phyloP scores from a whole-genome alignment of 35 echinoderm and acorn worm genomes.

The Strongylocentrotus purpuratus region DNA sequence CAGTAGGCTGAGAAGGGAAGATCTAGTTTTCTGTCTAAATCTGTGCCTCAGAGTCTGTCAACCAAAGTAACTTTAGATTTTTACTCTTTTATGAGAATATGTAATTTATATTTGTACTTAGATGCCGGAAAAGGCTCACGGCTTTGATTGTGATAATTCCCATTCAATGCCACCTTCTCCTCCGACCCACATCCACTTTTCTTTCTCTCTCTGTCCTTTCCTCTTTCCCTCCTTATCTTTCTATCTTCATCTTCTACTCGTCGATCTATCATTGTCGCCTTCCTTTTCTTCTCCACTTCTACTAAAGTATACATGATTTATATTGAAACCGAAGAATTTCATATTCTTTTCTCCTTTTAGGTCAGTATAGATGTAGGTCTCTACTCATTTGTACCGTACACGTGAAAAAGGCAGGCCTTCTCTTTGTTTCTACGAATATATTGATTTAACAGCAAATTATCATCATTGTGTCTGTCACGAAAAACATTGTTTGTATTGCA shows the following conservation, averaged over 20 bases:
- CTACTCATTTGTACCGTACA: not conserved
- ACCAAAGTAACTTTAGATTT: not conserved
- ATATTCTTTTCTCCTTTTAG: not conserved
- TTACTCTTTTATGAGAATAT: not conserved
- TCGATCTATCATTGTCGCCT: too few species aligned
- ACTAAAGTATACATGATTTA: too few species aligned
- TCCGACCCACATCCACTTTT: not conserved
- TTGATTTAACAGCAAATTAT: not conserved
- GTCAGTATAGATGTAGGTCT: not conserved
- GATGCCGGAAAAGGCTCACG: not conserved
- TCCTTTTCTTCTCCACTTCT: too few species aligned
- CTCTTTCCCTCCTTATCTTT: too few species aligned
- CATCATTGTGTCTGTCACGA: not conserved
- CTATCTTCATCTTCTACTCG: too few species aligned
- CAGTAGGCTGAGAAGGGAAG: not conserved
- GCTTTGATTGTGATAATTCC: not conserved
- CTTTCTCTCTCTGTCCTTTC: not conserved
- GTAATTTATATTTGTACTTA: not conserved
- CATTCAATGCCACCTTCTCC: too few species aligned
- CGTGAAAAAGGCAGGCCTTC: not conserved
- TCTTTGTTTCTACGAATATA: not conserved
- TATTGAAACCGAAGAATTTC: too few species aligned
- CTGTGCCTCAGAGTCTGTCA: not conserved
- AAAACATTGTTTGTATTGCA: not conserved
- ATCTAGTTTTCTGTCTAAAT: conserved; percentile 13